Percentiles rank a stretch among this genome's conserved stretches.
Evolutionary conservation across 2,797 vertebrate genomes (phyloP).

Genomic region (Myotis myotis): DNA sequence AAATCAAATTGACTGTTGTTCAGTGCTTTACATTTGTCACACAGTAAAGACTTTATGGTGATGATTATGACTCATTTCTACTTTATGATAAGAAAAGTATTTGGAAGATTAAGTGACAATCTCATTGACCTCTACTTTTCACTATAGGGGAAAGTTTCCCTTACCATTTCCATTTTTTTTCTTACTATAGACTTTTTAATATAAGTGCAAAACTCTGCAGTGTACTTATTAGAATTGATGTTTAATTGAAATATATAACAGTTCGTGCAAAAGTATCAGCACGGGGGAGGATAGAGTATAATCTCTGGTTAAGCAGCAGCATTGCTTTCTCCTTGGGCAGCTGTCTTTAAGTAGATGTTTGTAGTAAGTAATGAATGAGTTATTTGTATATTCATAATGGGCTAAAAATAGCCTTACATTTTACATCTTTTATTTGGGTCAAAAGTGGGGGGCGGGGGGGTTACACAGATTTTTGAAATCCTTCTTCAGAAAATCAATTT

Average conservation of each 20-base stretch:
- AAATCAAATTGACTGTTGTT: not conserved
- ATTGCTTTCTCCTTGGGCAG: not conserved
- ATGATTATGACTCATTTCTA: not conserved
- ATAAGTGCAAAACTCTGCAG: not conserved
- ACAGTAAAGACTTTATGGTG: constrained; percentile 18
- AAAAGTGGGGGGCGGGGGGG: not conserved
- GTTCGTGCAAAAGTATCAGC: not conserved
- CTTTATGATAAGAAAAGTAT: not conserved
- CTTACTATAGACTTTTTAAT: not conserved
- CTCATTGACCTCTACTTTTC: not conserved
- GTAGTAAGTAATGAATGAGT: not conserved
- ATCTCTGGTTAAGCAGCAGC: not conserved
- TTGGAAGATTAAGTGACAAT: not conserved
- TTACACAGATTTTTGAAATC: constrained; percentile 50
- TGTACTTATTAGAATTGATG: not conserved
- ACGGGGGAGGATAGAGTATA: not conserved
- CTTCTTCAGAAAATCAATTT: constrained; percentile 44
- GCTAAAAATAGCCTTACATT: not conserved
- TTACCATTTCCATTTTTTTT: not conserved
- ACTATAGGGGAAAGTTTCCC: not conserved
- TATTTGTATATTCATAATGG: constrained; percentile 32
- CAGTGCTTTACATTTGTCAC: not conserved
- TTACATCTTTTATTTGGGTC: constrained; percentile 37
- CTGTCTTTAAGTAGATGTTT: not conserved
- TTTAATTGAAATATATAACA: constrained; percentile 22